These are phyloP conservation scores for Mimachlamys varia DNA, from an alignment of 2,888 invertebrate genomes.

Conservation along the genomic window DNA sequence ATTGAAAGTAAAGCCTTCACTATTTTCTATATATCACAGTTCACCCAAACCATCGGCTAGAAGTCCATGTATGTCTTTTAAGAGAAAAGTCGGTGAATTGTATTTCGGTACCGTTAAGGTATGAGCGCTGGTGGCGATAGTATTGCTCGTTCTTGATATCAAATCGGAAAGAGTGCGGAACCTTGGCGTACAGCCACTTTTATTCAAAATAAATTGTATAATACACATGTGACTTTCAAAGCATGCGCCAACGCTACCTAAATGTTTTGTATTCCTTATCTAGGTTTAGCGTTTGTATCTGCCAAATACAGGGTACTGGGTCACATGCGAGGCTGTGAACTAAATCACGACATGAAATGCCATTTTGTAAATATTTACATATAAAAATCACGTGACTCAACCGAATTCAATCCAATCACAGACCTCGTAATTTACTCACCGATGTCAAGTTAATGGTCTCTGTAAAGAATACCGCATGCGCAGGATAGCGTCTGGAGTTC, in stretches of 20 bases:
- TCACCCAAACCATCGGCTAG: not conserved
- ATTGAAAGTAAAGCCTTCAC: not conserved
- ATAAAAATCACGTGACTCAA: not conserved
- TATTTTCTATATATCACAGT: not conserved
- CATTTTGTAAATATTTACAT: slow-evolving; percentile 24
- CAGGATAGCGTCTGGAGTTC: not conserved
- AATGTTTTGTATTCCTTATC: not conserved
- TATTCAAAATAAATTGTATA: not conserved
- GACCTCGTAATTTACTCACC: not conserved
- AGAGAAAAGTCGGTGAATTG: not conserved
- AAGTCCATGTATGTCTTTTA: not conserved
- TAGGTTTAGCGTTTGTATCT: not conserved
- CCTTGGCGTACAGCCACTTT: not conserved
- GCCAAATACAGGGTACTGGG: slow-evolving; percentile 15
- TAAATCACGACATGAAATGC: not conserved
- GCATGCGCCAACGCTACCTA: not conserved
- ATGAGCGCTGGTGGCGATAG: not conserved
- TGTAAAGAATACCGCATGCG: not conserved
- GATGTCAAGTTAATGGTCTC: not conserved
- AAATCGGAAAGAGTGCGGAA: not conserved
- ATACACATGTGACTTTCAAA: slow-evolving; percentile 1
- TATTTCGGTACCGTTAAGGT: not conserved
- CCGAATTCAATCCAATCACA: not conserved
- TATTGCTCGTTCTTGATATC: not conserved
- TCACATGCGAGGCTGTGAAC: not conserved